Base-by-base conservation (phyloP, 2,113 vertebrate species). In the Macrotis lagotis region DNA sequence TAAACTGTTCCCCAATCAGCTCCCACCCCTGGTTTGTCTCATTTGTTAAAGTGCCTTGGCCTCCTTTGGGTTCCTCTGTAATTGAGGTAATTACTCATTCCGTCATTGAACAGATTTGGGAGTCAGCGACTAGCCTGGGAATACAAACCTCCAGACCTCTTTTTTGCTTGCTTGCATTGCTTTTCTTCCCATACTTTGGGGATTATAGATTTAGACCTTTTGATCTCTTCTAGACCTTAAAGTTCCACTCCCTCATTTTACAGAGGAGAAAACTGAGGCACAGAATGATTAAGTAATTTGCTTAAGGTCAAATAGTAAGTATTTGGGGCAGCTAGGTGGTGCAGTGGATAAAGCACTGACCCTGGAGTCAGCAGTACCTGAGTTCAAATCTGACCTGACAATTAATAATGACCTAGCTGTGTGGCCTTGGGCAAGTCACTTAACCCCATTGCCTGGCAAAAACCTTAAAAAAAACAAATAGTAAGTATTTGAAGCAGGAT, bases 61-160 rank as follows among this genome's bases (percentile, higher is more conserved):
- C 94, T 96, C 91, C 89, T 95, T 94, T 92, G 91, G 95, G 96
- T 95, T 97, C 92, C 91, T 97, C 88, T 93, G 59, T 97, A 97
- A 96, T 96, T 97, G 97, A 93, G 93, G 95, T 96, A 96, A 98
- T 97, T 96, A 96, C 92, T 97, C 96, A 97, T 96, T 96, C 95
- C 0, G 1, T 91, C 97, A 95, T 94, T 88, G 94, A 94, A 92
- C 90, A 92, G 89, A 95, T 91, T 50, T 92, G 50, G 48, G 90
- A 93, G 88, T 51, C 93, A 95, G 52, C 95, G 26, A 50, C 88
- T 96, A 97, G 88, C 95, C 91, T 0, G 0, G 92, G 93, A 96
- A 91, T 95, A 94, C 93, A 91, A 28, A 88, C 16, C 48, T 74
- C 53, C 44, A 6, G 26, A 91, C 48, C 48, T 90, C 28, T 5